These are phyloP conservation scores for Zapornia atra DNA, from an alignment of 2,113 vertebrate species.

Conservation along the genomic window DNA sequence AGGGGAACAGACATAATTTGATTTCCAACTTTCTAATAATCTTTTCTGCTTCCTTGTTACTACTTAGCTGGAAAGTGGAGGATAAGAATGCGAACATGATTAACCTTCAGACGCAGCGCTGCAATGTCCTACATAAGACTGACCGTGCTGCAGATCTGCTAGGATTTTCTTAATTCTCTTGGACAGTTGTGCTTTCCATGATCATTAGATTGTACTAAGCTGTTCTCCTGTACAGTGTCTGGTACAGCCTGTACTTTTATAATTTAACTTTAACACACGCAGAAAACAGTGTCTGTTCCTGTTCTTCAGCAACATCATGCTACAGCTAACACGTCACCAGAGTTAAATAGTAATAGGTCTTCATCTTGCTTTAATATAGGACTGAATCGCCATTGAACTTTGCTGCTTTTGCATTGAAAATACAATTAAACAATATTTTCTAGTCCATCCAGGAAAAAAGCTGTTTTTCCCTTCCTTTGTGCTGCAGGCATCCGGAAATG, in stretches of 20 bases:
- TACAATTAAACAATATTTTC: not conserved
- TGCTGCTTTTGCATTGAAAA: constrained; percentile 19
- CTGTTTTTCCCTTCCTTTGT: constrained; percentile 26
- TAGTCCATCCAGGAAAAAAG: not conserved
- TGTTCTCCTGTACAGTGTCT: not conserved
- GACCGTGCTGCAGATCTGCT: not conserved
- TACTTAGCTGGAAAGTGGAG: not conserved
- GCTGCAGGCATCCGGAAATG: constrained; percentile 27
- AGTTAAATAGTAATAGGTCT: not conserved
- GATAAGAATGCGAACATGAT: not conserved
- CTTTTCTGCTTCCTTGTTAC: not conserved
- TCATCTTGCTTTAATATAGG: not conserved
- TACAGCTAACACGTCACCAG: not conserved
- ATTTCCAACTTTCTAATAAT: not conserved
- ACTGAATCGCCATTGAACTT: not conserved
- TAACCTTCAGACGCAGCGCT: not conserved
- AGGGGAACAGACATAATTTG: not conserved
- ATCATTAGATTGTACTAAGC: not conserved
- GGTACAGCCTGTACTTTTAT: not conserved
- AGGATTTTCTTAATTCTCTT: not conserved
- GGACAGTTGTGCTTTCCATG: not conserved
- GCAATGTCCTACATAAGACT: not conserved
- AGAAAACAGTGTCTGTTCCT: not conserved
- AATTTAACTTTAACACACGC: not conserved
- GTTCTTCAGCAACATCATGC: not conserved